These are phyloP conservation scores for Melanotaenia maccullochi DNA, from an alignment of 2,797 vertebrate genomes.

Conservation along the genomic window DNA sequence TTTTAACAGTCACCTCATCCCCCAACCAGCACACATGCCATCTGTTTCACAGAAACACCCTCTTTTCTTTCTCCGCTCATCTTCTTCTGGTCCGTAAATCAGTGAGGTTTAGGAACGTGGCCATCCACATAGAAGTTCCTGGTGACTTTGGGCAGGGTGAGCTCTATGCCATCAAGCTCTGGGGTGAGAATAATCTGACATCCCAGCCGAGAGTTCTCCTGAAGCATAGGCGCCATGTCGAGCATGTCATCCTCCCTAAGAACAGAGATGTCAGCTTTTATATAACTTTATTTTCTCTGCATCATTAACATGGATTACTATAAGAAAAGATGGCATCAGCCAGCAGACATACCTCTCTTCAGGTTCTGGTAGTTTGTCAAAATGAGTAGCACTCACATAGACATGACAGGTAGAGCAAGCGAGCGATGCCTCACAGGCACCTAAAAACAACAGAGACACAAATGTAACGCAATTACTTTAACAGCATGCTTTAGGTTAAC, in stretches of 20 bases:
- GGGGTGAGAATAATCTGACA: conserved; percentile 89
- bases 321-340: background rate
- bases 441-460: conserved; percentile 70
- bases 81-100: conserved; percentile 52
- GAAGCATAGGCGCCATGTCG: conserved; percentile 92
- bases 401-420: conserved; percentile 94
- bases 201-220: conserved; percentile 91
- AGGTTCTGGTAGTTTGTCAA: conserved; percentile 85
- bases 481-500: background rate
- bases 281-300: background rate
- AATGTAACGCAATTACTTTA: background rate
- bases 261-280: conserved; percentile 25
- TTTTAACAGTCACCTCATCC: conserved; percentile 25
- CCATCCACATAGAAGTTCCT: conserved; percentile 96
- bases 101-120: conserved; percentile 91
- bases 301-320: background rate
- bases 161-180: conserved; percentile 88
- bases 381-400: conserved; percentile 83
- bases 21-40: conserved; percentile 21
- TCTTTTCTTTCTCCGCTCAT: conserved; percentile 3
- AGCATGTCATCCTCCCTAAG: conserved; percentile 94
- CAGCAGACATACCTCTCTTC: conserved; percentile 83
- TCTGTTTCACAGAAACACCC: conserved; percentile 1
- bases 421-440: conserved; percentile 92
- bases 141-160: conserved; percentile 91